A percentile compares a stretch with the other conserved stretches of the same genome.
Evolutionary conservation across 2,888 invertebrate genomes (phyloP).

Genomic region (Polietes domitor): DNA sequence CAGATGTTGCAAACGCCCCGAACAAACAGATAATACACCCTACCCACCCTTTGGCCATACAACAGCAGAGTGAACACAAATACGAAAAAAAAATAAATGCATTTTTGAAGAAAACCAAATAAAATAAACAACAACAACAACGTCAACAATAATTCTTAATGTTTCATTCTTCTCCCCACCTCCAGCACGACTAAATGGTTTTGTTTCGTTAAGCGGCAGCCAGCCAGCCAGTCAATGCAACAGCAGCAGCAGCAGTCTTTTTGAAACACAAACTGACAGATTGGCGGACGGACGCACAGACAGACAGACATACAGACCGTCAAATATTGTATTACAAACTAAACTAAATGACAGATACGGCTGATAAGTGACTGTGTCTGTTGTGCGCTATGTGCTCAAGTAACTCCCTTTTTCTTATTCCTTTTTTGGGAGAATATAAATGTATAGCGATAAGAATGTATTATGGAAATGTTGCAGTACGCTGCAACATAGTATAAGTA

Average conservation of each 20-base stretch:
- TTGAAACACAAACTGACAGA: slow-evolving; percentile 12
- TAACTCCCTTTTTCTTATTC: too few relatives aligned
- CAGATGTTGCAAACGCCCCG: slow-evolving; percentile 29
- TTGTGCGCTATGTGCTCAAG: slow-evolving; percentile 1
- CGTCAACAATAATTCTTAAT: slow-evolving; percentile 10
- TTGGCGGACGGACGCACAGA: not conserved
- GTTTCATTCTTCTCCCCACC: not conserved
- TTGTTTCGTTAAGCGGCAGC: slow-evolving; percentile 4
- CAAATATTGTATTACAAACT: slow-evolving; percentile 56
- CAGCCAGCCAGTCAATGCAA: too few relatives aligned
- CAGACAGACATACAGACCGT: slow-evolving; percentile 27
- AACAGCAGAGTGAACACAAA: not conserved
- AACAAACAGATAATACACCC: not conserved
- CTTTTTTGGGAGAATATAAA: too few relatives aligned
- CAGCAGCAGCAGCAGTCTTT: slow-evolving; percentile 1
- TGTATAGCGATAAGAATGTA: too few relatives aligned
- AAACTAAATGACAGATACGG: slow-evolving; percentile 54
- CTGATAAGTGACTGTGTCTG: slow-evolving; percentile 48
- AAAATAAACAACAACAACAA: slow-evolving; percentile 17
- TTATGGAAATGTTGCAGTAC: too few relatives aligned
- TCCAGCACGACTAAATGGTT: not conserved
- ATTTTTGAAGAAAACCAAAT: slow-evolving; percentile 12
- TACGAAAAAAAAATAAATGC: slow-evolving; percentile 16
- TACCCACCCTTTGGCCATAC: not conserved
- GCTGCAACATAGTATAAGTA: too few relatives aligned